These are phyloP conservation scores for Passer domesticus DNA, from an alignment of 2,113 vertebrate genomes.

Conservation along the genomic window DNA sequence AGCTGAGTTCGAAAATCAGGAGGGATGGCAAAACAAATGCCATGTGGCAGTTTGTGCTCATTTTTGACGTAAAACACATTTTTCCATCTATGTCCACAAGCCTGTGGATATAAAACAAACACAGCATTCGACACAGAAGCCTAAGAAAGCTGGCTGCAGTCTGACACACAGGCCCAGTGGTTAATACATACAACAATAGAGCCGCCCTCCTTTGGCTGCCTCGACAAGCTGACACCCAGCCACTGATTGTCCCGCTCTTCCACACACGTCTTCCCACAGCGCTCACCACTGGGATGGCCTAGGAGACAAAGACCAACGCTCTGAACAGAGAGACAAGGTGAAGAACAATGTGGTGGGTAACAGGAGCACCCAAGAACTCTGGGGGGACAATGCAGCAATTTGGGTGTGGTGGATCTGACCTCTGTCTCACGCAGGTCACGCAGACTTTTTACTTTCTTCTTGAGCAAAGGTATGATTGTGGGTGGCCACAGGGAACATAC, in stretches of 20 bases:
- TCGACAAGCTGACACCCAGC: slow-evolving; percentile 93
- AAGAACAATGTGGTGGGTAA: neutral
- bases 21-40: slow-evolving; percentile 85
- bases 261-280: slow-evolving; percentile 88
- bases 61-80: slow-evolving; percentile 83
- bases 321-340: neutral
- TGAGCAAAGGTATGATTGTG: neutral
- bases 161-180: neutral
- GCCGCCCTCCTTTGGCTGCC: slow-evolving; percentile 83
- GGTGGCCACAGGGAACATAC: neutral
- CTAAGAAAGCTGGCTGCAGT: neutral
- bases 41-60: slow-evolving; percentile 86
- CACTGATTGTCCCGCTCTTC: slow-evolving; percentile 91
- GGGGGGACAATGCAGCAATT: neutral
- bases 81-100: slow-evolving; percentile 95
- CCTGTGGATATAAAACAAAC: slow-evolving; percentile 70
- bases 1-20: slow-evolving; percentile 74
- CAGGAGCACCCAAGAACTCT: neutral
- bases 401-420: neutral
- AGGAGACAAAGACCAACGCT: slow-evolving; percentile 14
- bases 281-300: slow-evolving; percentile 73
- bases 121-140: neutral
- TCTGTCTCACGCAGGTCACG: neutral
- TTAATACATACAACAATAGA: slow-evolving; percentile 82
- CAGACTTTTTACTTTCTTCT: neutral